Evolutionary conservation across 2,113 vertebrate species (phyloP), one percentile per base, ranked within the genome.

Genomic region (Gnathonemus echidnorhynchus): DNA sequence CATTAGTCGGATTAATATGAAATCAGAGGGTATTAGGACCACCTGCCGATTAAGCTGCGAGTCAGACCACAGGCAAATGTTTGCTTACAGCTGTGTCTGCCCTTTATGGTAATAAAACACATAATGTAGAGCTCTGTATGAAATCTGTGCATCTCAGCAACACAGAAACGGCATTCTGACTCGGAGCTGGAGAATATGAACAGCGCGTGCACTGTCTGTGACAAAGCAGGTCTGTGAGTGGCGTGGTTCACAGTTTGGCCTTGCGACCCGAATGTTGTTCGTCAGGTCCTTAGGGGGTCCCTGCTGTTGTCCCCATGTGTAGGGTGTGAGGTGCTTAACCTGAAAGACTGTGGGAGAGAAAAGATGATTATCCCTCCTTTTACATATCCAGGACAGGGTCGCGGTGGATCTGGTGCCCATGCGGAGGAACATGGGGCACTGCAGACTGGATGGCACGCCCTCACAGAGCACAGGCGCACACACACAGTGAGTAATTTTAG

Each of bases 11-110:
- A 89, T 92, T 92, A 90, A 88, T 91, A 86, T 80, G 74, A 66
- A 88, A 89, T 90, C 45, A 88, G 70, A 91, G 88, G 70, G 87
- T 85, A 90, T 93, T 91, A 91, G 21, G 90, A 87, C 89, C 89
- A 88, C 89, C 90, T 87, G 89, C 85, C n/a, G 90, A 53, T 46
- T 84, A 89, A 90, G 50, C 88, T 77, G 84, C 83, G 52, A 87
- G 74, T 66, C 58, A 88, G 87, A 91, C 86, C 58, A 88, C 66
- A 53, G 89, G 88, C 50, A 45, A 89, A 86, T 50, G 48, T 86
- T 83, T 56, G 53, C 58, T 70, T 91, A 88, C 48, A 52, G 84
- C 58, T 49, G 58, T 31, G 42, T 35, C 39, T 48, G 52, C 42
- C 39, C 88, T 66, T 31, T 84, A 49, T 84, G 86, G 39, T 89